phyloP scores from a whole-genome alignment of 2,797 vertebrate species.

The Eupleurogrammus muticus region DNA sequence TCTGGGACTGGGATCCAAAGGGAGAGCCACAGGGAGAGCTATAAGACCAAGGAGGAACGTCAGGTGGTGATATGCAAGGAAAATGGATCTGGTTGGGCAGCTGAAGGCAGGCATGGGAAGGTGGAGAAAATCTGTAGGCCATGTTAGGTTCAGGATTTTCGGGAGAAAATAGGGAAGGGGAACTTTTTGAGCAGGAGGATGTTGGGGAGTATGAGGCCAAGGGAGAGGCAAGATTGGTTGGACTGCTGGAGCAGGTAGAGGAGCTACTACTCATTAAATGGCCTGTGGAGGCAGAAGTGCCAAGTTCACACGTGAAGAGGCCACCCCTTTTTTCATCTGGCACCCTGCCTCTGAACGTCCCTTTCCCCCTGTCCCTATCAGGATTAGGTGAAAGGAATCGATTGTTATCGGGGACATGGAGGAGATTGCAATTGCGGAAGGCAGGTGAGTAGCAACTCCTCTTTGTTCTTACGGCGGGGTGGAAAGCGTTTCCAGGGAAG shows the following conservation, averaged over 20 bases:
- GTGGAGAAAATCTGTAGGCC: background rate
- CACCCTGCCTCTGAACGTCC: background rate
- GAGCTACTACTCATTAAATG: background rate
- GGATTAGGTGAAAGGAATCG: background rate
- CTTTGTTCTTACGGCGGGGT: rapidly evolving
- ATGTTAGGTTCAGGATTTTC: background rate
- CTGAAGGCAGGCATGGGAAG: background rate
- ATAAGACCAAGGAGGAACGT: background rate
- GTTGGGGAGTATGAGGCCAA: background rate
- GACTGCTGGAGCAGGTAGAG: background rate
- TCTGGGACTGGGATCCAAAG: slow-evolving; percentile 30
- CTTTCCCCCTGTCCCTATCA: rapidly evolving
- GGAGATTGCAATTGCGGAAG: background rate
- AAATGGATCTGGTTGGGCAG: background rate
- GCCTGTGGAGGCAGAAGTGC: slow-evolving; percentile 13
- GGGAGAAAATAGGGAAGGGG: slow-evolving; percentile 41
- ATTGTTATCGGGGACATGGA: slow-evolving; percentile 27
- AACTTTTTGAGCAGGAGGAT: background rate
- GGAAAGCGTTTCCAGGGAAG: slow-evolving; percentile 22
- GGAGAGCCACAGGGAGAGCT: slow-evolving; percentile 26
- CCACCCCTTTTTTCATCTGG: background rate
- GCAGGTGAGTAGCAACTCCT: slow-evolving; percentile 24
- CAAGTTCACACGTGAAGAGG: slow-evolving; percentile 19
- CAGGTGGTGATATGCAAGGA: background rate
- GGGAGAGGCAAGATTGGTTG: rapidly evolving